A percentile compares a stretch with the other conserved stretches of the same genome.
Conservation (phyloP, 2,888 invertebrate species). For the Chironomus riparius region DNA sequence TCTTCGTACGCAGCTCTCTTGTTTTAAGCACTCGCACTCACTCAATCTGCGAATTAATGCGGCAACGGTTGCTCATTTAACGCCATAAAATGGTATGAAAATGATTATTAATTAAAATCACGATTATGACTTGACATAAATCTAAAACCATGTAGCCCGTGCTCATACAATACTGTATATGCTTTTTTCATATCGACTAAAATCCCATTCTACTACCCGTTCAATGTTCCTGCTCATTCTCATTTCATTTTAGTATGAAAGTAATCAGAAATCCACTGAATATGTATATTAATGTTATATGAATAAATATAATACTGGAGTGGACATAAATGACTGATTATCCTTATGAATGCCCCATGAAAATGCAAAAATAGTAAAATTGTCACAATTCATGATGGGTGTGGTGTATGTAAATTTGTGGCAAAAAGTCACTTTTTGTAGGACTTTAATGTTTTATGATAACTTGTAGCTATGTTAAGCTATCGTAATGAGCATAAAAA, state of each 20-base stretch:
- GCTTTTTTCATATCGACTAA: neutral
- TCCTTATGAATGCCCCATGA: neutral
- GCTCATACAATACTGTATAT: neutral
- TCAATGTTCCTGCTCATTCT: too few species aligned
- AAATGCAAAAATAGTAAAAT: neutral
- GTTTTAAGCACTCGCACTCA: neutral
- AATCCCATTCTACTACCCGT: too few species aligned
- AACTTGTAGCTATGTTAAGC: too few species aligned
- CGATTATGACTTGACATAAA: constrained; percentile 11
- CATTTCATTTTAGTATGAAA: neutral
- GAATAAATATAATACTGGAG: constrained; percentile 1
- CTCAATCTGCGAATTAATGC: neutral
- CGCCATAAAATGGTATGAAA: constrained; percentile 7
- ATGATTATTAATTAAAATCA: constrained; percentile 14
- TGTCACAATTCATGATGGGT: neutral
- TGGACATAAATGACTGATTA: constrained; percentile 23
- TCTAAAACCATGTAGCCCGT: neutral
- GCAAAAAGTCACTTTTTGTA: too few species aligned
- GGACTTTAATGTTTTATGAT: too few species aligned
- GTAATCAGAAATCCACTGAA: neutral
- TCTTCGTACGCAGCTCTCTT: neutral
- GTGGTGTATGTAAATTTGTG: neutral
- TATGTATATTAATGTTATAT: constrained; percentile 3
- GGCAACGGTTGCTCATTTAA: neutral
- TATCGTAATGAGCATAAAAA: too few species aligned